A percentile compares a stretch with the other conserved stretches of the same genome.
phyloP scores from a whole-genome alignment of 2,113 vertebrate species.

The Peromyscus maniculatus region DNA sequence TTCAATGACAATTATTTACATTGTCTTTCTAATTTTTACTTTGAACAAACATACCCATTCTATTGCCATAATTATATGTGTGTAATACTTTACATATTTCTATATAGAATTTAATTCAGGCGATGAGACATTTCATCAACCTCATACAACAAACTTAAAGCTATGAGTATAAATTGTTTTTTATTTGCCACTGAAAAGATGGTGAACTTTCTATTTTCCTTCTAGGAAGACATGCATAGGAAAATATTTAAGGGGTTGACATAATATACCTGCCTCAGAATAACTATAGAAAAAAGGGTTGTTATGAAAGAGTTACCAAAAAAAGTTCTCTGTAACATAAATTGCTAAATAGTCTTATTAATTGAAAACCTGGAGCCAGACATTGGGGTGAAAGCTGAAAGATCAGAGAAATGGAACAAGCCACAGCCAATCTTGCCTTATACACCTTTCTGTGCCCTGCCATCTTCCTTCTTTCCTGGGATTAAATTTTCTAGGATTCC shows the following conservation, averaged over 20 bases:
- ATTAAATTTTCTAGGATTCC: no score
- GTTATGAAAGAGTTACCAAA: background rate
- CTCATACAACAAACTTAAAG: background rate
- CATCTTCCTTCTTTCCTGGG: no score
- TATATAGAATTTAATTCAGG: background rate
- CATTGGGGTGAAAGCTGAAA: no score
- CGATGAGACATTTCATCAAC: slow-evolving; percentile 2
- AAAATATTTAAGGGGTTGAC: background rate
- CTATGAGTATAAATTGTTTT: background rate
- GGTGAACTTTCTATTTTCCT: background rate
- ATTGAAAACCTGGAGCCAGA: no score
- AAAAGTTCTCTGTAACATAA: no score
- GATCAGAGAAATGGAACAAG: no score
- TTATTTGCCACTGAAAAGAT: background rate
- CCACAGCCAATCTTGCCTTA: no score
- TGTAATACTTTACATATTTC: background rate
- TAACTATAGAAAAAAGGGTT: background rate
- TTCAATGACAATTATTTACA: background rate
- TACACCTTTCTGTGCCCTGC: no score
- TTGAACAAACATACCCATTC: background rate
- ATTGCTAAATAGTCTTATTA: no score
- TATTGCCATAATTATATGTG: background rate
- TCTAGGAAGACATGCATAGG: background rate
- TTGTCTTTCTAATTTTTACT: slow-evolving; percentile 26
- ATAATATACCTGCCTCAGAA: background rate